Conservation (phyloP, 1,140 invertebrate species). For the Ooceraea biroi region DNA sequence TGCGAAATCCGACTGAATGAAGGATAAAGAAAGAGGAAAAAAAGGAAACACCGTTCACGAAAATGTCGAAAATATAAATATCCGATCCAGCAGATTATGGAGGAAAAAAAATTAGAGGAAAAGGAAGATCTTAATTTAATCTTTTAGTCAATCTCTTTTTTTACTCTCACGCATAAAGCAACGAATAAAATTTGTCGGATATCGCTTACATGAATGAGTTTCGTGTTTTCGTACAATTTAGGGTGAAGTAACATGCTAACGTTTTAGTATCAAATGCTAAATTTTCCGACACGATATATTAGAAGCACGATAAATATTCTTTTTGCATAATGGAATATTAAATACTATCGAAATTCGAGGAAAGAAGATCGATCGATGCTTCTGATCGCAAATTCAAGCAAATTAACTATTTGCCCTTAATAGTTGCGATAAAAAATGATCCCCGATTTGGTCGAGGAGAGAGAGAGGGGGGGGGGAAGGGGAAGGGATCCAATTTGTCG, state of each 20-base stretch:
- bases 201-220: too few relatives aligned
- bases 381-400: neutral
- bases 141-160: too few relatives aligned
- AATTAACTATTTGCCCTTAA: neutral
- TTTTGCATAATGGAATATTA: neutral
- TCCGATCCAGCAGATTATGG: too few relatives aligned
- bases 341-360: neutral
- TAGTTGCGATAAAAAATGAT: slow-evolving; percentile 24
- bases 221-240: too few relatives aligned
- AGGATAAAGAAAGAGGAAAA: neutral
- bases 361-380: neutral
- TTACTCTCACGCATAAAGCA: too few relatives aligned
- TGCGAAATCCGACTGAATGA: slow-evolving; percentile 19
- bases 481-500: slow-evolving; percentile 39
- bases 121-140: too few relatives aligned
- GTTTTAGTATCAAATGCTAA: too few relatives aligned
- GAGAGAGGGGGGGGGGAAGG: neutral
- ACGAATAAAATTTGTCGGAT: too few relatives aligned
- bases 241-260: too few relatives aligned
- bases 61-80: neutral
- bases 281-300: neutral
- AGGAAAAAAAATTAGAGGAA: too few relatives aligned
- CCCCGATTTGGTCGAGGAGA: neutral
- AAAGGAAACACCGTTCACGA: neutral
- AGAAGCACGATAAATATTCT: neutral